Evolutionary conservation across 92 coral and sea anemone genomes (phyloP), one percentile per base, ranked within the genome.

Genomic region (Chrysogorgia sp.): DNA sequence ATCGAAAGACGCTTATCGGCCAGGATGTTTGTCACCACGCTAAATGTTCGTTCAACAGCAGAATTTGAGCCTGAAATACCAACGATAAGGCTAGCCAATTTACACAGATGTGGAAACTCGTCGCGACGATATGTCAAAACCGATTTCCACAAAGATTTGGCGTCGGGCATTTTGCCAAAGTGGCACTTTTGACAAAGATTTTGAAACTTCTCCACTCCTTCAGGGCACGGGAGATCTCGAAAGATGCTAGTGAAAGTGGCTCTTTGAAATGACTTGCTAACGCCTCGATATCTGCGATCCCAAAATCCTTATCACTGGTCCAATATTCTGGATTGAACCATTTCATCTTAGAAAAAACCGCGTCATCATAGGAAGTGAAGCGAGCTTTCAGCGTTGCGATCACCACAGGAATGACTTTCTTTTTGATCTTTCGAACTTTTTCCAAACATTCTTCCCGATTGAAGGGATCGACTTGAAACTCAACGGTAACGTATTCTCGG

Each of bases 271-370:
- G 83, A 33, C 34, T 61, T 30, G 66, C 83, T 19, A 67, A n/a
- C 26, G 30, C 55, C 30, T 26, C 17, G 47, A 80, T 80, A 66
- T 50, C 84, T 57, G 67, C 61, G 24, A 67, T 50, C 43, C 65
- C 78, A 57, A 50, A 47, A 19, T 7, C 77, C 84, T n/a, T n/a
- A n/a, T n/a, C n/a, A n/a, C n/a, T n/a, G n/a, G n/a, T n/a, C n/a
- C n/a, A n/a, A n/a, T n/a, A n/a, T n/a, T n/a, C n/a, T 35, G 78
- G 78, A 53, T 80, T 69, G 1, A 80, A 28, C 78, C 84, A 80
- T 58, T 40, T 48, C 78, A 80, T 67, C 65, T 40, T 81, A 61
- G 74, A 23, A 65, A 68, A 81, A 13, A 81, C 28, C 17, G 37
- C 77, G 43, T 74, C 26, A n/a, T n/a, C n/a, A n/a, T n/a, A n/a